These are phyloP conservation scores for Cylas formicarius DNA, from an alignment of 1,140 invertebrate species.

Conservation along the genomic window DNA sequence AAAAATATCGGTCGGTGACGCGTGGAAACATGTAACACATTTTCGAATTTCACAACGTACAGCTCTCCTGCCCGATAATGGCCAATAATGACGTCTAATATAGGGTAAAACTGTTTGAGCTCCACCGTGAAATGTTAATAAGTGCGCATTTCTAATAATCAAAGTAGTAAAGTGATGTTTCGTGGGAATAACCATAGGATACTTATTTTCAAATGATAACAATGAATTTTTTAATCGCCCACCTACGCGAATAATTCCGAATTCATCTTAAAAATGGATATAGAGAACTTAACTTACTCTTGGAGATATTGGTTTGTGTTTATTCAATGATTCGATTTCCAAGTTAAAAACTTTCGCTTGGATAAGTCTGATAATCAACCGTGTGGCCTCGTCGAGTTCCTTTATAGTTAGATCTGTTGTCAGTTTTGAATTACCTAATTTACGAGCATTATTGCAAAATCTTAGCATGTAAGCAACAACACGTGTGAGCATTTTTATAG, in stretches of 20 bases:
- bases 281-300: slow-evolving; percentile 6
- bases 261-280: slow-evolving; percentile 18
- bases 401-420: slow-evolving; percentile 1
- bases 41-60: slow-evolving; percentile 16
- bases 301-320: too few species aligned
- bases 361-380: slow-evolving; percentile 2
- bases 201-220: slow-evolving; percentile 12
- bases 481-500: too few species aligned
- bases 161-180: slow-evolving; percentile 15
- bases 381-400: background rate
- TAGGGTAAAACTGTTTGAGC: slow-evolving; percentile 6
- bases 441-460: background rate
- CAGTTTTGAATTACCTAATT: background rate
- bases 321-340: slow-evolving; percentile 1
- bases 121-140: slow-evolving; percentile 16
- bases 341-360: background rate
- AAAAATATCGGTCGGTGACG: slow-evolving; percentile 18
- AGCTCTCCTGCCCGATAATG: slow-evolving; percentile 14
- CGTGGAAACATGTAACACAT: slow-evolving; percentile 36
- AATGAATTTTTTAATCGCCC: slow-evolving; percentile 16
- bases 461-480: slow-evolving; percentile 4
- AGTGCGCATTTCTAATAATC: slow-evolving; percentile 20
- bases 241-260: slow-evolving; percentile 19
- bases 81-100: slow-evolving; percentile 19
- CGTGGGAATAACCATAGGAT: slow-evolving; percentile 20